Conservation (phyloP, 2,888 invertebrate genomes). For the Drosophila quasianomalipes region DNA sequence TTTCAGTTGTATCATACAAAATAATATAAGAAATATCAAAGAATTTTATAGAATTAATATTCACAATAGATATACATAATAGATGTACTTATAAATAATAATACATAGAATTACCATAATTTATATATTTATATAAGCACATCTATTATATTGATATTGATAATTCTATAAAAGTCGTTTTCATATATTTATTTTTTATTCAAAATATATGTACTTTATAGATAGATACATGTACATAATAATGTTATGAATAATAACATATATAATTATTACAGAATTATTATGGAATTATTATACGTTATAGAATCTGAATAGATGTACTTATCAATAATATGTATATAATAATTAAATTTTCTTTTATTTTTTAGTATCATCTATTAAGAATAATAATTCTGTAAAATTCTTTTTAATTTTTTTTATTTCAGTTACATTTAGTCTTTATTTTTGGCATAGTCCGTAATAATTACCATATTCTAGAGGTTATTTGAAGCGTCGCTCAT, state of each 20-base stretch:
- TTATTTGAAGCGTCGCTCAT: conserved; percentile 16
- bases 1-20: not conserved
- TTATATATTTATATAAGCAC: no score
- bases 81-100: no score
- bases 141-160: no score
- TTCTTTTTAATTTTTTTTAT: not conserved
- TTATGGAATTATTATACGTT: no score
- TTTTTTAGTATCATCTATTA: not conserved
- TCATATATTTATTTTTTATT: not conserved
- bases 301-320: no score
- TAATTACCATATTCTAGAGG: not conserved
- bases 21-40: not conserved
- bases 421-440: not conserved
- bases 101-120: no score
- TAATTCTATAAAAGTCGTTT: no score
- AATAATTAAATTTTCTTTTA: not conserved
- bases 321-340: no score
- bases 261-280: no score
- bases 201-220: no score
- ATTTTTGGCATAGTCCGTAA: not conserved
- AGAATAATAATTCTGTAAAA: not conserved
- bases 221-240: no score
- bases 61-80: not conserved
- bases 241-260: no score
- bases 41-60: not conserved